These are phyloP conservation scores for Drosophila ogumai DNA, from an alignment of 1,140 invertebrate species.

Conservation along the genomic window DNA sequence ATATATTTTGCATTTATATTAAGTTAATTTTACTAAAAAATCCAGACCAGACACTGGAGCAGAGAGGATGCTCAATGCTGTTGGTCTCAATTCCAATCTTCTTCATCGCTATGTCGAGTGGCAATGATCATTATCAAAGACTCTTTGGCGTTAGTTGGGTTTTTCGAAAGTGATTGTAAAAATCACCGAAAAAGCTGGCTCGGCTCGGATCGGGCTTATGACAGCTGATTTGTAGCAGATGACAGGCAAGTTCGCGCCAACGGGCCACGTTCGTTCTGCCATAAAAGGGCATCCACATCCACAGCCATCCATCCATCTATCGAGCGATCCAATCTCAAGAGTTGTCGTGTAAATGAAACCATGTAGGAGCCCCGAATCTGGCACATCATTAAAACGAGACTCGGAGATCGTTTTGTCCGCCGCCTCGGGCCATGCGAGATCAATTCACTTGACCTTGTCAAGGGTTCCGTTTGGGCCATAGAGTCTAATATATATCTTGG, in stretches of 20 bases:
- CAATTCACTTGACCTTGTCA: slow-evolving; percentile 71
- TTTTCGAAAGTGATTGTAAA: slow-evolving; percentile 80
- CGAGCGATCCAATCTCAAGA: slow-evolving; percentile 44
- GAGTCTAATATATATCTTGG: slow-evolving; percentile 19
- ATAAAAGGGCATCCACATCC: slow-evolving; percentile 61
- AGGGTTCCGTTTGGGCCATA: slow-evolving; percentile 30
- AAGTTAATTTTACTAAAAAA: too few species aligned
- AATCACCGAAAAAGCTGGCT: slow-evolving; percentile 48
- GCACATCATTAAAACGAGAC: slow-evolving; percentile 75
- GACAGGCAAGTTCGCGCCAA: slow-evolving; percentile 79
- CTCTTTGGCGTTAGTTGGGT: slow-evolving; percentile 40
- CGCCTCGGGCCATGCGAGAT: slow-evolving; percentile 33
- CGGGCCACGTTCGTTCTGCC: slow-evolving; percentile 60
- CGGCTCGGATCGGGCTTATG: slow-evolving; percentile 58
- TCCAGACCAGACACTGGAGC: slow-evolving; percentile 10
- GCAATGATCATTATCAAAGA: slow-evolving; percentile 74
- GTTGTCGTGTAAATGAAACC: slow-evolving; percentile 63
- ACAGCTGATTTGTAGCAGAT: slow-evolving; percentile 83
- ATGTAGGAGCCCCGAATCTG: slow-evolving; percentile 52
- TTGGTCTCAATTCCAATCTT: slow-evolving; percentile 25
- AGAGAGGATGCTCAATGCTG: too few species aligned
- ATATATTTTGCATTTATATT: too few species aligned
- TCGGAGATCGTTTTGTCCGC: slow-evolving; percentile 42
- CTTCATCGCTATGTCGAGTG: slow-evolving; percentile 16
- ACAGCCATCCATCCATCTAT: slow-evolving; percentile 6